Percentiles rank a stretch among this genome's conserved stretches.
phyloP scores from a whole-genome alignment of 30 jellyfish, hydroid and myxozoan genomes.

The Pseudorhiza aurosa region DNA sequence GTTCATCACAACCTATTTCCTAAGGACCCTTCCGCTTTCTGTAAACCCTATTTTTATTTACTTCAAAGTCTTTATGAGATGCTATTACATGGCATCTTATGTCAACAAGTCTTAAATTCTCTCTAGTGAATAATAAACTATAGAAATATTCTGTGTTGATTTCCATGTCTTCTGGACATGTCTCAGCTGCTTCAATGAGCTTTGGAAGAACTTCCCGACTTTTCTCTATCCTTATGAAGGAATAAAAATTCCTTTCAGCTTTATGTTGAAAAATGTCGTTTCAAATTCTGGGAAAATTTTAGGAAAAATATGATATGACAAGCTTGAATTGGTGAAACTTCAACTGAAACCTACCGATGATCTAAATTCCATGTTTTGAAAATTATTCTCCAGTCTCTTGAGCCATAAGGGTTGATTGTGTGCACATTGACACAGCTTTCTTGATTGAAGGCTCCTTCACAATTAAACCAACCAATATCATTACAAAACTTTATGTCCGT shows the following conservation, averaged over 20 bases:
- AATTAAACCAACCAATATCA: slow-evolving; percentile 84
- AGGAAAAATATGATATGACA: neutral
- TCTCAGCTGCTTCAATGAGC: slow-evolving; percentile 61
- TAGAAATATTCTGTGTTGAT: slow-evolving; percentile 78
- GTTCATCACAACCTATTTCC: no score
- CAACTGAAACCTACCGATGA: slow-evolving; percentile 70
- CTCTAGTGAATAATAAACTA: slow-evolving; percentile 70
- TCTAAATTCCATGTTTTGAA: slow-evolving; percentile 97
- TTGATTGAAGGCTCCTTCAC: slow-evolving; percentile 79
- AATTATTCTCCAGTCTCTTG: slow-evolving; percentile 78
- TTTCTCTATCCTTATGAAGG: slow-evolving; percentile 75
- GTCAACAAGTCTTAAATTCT: slow-evolving; percentile 83
- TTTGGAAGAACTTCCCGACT: slow-evolving; percentile 85
- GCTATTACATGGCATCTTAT: slow-evolving; percentile 85
- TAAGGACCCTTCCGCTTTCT: slow-evolving; percentile 48
- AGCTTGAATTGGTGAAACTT: neutral
- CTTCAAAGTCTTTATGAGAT: slow-evolving; percentile 41
- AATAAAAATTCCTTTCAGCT: neutral
- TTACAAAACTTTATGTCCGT: slow-evolving; percentile 55
- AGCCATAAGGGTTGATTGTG: slow-evolving; percentile 86
- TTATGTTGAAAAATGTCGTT: neutral
- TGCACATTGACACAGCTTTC: slow-evolving; percentile 63
- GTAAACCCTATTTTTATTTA: slow-evolving; percentile 57
- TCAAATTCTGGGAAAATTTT: no score
- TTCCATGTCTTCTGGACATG: slow-evolving; percentile 67